phyloP scores from a whole-genome alignment of 2,113 vertebrate species.

The Empidonax alnorum region DNA sequence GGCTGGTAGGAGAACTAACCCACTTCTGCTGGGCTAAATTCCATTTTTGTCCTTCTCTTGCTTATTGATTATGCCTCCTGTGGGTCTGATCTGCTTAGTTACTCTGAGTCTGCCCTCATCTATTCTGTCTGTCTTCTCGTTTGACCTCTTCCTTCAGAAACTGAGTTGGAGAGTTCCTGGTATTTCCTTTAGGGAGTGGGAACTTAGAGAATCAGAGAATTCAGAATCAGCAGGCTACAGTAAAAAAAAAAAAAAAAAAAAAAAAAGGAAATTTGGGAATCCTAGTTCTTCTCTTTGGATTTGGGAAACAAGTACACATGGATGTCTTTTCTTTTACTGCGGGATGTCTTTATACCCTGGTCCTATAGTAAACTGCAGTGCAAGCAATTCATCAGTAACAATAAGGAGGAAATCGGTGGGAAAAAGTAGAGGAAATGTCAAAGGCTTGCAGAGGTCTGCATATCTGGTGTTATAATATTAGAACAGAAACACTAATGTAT shows the following conservation, averaged over 20 bases:
- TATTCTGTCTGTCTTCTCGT: not conserved
- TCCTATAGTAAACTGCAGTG: not conserved
- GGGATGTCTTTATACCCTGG: not conserved
- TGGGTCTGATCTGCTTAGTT: not conserved
- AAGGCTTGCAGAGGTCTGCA: not conserved
- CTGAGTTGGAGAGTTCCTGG: not conserved
- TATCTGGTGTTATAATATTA: not conserved
- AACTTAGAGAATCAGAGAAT: not conserved
- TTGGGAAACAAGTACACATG: not conserved
- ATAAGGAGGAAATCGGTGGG: not conserved
- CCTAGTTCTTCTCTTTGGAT: not conserved
- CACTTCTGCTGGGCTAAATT: not conserved
- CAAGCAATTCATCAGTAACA: not conserved
- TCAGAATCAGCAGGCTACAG: not conserved
- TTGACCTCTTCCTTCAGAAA: not conserved
- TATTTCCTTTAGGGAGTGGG: not conserved
- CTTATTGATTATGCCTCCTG: not conserved
- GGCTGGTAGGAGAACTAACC: not conserved
- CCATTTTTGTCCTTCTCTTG: not conserved
- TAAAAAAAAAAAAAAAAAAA: not conserved
- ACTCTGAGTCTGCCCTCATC: not conserved
- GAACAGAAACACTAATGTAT: not conserved
- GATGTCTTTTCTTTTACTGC: not conserved
- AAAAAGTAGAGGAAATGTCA: constrained; percentile 19
- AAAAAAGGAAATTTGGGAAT: not conserved